Conservation (phyloP, 2,888 invertebrate genomes). For the Abscondita cerata region DNA sequence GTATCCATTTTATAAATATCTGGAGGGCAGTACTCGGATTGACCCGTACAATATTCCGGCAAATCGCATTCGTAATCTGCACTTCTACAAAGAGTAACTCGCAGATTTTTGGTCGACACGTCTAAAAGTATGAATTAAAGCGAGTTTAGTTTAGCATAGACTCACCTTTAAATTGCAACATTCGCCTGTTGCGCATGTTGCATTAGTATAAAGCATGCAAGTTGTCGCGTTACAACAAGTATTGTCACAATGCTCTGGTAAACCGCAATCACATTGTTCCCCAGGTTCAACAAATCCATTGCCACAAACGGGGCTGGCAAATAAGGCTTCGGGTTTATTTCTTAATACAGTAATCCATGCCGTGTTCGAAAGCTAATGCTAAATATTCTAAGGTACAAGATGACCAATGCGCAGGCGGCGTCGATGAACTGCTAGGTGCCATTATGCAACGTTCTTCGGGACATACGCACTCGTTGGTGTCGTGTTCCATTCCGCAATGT, state of each 20-base stretch:
- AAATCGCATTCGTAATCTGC: slow-evolving; percentile 92
- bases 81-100: slow-evolving; percentile 81
- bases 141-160: no score
- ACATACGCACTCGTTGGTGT: slow-evolving; percentile 85
- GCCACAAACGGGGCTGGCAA: slow-evolving; percentile 89
- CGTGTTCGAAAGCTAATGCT: slow-evolving; percentile 89
- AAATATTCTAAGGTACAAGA: slow-evolving; percentile 92
- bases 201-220: slow-evolving; percentile 86
- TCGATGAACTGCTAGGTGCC: slow-evolving; percentile 91
- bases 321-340: slow-evolving; percentile 84
- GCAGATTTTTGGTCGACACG: slow-evolving; percentile 77
- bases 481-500: slow-evolving; percentile 96
- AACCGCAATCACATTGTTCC: slow-evolving; percentile 95
- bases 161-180: slow-evolving; percentile 87
- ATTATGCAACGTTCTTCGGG: slow-evolving; percentile 93
- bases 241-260: slow-evolving; percentile 78
- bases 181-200: slow-evolving; percentile 94
- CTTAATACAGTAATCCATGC: slow-evolving; percentile 95
- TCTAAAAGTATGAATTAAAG: no score
- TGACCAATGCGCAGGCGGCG: slow-evolving; percentile 91
- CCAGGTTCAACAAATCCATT: slow-evolving; percentile 97
- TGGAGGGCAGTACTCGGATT: slow-evolving; percentile 89
- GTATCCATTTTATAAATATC: slow-evolving; percentile 93
- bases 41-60: slow-evolving; percentile 94
- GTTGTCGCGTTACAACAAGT: slow-evolving; percentile 84